Percentiles rank a stretch among this genome's conserved stretches.
These are phyloP conservation scores for Malurus alboscapulatus DNA, from an alignment of 2,113 vertebrate species.

Conservation along the genomic window DNA sequence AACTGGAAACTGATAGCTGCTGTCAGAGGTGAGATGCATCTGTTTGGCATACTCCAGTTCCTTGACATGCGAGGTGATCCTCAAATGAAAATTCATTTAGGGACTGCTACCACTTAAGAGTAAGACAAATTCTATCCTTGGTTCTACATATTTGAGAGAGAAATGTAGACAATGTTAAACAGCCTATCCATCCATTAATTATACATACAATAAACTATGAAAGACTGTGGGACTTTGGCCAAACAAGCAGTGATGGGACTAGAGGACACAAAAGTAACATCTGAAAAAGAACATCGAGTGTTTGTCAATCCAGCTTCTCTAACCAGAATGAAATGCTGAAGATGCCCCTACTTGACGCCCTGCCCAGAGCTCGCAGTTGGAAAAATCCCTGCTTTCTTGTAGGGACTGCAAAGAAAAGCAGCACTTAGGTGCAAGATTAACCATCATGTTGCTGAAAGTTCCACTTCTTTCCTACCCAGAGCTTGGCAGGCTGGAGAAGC, in stretches of 20 bases:
- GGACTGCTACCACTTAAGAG: neutral
- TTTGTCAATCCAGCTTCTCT: neutral
- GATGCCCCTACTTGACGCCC: neutral
- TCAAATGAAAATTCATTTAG: neutral
- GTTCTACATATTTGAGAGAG: neutral
- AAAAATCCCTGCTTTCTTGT: neutral
- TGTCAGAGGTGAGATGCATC: neutral
- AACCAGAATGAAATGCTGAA: neutral
- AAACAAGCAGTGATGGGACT: neutral
- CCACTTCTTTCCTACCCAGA: neutral
- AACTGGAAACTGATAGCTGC: neutral
- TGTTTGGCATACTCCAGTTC: neutral
- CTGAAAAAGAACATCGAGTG: neutral
- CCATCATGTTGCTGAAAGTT: neutral
- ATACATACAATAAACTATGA: neutral
- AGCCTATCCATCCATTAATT: neutral
- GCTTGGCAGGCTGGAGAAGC: neutral
- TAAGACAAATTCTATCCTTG: neutral
- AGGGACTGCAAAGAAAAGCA: neutral
- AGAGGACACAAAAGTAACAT: neutral
- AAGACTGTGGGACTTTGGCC: neutral
- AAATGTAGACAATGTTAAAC: neutral
- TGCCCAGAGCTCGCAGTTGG: neutral
- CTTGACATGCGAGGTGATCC: neutral
- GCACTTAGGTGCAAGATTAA: neutral